Conservation (phyloP, 2,113 vertebrate genomes). For the Bubalus kerabau region DNA sequence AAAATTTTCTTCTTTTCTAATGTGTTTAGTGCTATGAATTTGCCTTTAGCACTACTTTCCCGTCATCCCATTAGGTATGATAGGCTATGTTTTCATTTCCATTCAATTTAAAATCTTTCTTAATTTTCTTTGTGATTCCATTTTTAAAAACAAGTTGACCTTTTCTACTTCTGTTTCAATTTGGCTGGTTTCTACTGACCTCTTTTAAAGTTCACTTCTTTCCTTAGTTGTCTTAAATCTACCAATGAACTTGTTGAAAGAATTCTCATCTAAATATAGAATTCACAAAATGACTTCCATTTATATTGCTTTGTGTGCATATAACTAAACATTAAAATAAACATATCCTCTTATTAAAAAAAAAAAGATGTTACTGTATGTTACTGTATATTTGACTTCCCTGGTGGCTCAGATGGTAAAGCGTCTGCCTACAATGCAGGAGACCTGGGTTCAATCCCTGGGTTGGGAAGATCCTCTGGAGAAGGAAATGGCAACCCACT, state of each 20-base stretch:
- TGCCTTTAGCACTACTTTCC: background rate
- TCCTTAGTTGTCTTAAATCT: background rate
- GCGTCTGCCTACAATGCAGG: background rate
- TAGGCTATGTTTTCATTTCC: background rate
- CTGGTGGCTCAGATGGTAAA: background rate
- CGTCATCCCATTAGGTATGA: background rate
- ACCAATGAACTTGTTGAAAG: background rate
- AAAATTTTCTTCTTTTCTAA: background rate
- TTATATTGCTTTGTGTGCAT: background rate
- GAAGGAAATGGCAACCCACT: background rate
- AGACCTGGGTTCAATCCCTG: background rate
- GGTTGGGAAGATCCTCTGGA: background rate
- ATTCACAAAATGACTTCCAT: background rate
- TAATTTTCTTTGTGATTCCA: background rate
- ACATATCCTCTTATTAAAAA: background rate
- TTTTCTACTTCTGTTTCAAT: background rate
- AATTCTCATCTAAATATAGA: background rate
- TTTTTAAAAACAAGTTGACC: background rate
- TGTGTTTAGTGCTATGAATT: background rate
- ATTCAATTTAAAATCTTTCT: background rate
- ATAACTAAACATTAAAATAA: background rate
- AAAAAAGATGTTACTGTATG: too few relatives aligned
- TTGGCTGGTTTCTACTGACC: background rate
- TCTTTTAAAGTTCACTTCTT: background rate
- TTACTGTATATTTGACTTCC: background rate